Base-by-base conservation (phyloP, 2,888 invertebrate species). In the Thyatira batis region DNA sequence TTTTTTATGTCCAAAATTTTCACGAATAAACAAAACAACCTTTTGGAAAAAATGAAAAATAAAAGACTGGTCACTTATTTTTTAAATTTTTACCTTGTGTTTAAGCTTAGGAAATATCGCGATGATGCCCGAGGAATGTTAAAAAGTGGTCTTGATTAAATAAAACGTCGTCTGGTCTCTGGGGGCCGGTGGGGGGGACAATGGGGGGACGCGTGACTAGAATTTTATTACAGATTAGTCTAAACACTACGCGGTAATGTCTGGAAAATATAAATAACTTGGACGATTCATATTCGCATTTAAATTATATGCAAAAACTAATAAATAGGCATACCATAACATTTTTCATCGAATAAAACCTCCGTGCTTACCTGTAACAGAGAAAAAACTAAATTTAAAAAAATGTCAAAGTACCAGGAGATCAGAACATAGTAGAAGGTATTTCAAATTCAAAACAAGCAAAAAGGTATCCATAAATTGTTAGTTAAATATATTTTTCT, bases 101-200 rank as follows among this genome's bases (percentile, higher is more conserved):
- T 55, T 57, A 61, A 60, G 53, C 54, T 58, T 57, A 58, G 59
- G 65, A 80, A 76, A 86, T 84, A 88, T 87, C 76, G 81, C 80
- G 74, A 67, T 67, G 69, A 69, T 80, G 83, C 76, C 65, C 57
- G 51, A 71, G 71, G 91, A 91, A 90, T 90, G 80, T 85, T 89
- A 89, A 91, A 90, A 89, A 87, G 85, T 86, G 81, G 77, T 78
- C 84, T 85, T 90, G 89, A 90, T 91, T 89, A 89, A 90, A 91
- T 89, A 90, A 87, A 90, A 84, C 81, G 89, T 85, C 86, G 82
- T 20, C 81, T 69, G 71, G 70, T 71, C 71, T 70, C 68, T 66
- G 65, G 62, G 69, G 80, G 75, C 3, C 3, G 23, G 23, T 4
- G 23, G 23, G 23, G 23, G 23, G 23, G 23, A 23, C n/a, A n/a